Evolutionary conservation across 53 echinoderm and acorn worm species (phyloP), one percentile per base, ranked within the genome.

Genomic region (Holothuria leucospilota): DNA sequence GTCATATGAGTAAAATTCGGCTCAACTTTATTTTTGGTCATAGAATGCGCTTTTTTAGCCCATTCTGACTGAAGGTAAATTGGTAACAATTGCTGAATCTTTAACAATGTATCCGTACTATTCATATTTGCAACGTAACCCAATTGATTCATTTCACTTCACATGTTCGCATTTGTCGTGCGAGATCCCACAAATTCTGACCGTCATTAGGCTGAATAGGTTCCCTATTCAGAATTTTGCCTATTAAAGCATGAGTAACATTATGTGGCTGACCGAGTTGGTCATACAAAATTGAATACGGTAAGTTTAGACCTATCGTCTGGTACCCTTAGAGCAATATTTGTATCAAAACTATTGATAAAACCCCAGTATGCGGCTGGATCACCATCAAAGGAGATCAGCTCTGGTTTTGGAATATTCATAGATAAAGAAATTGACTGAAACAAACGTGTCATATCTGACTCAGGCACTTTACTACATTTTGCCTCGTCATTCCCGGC

Each of bases 381-480:
- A 60, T 90, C 79, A 24, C 91, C 91, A 87, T 85, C 41, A 58
- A 91, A 88, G 13, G 20, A 30, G 49, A 78, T 56, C 10, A 91
- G 52, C 29, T 91, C 91, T 52, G 84, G 91, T 68, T 91, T 91
- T 5, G 92, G 92, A 62, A 91, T 65, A 75, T 84, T 53, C 58
- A 79, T 42, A 8, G 80, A 79, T 8, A 79, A 30, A 26, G 23
- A 52, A 20, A 79, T 18, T 34, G 61, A 24, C 24, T 78, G 52
- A 20, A 51, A 46, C 51, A 78, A 46, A 14, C 6, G 39, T 21
- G 34, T 14, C 71, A 70, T 20, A 29, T 70, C n/a, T n/a, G n/a
- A n/a, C n/a, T n/a, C n/a, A 26, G 65, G 29, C 8, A 26, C 29
- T 65, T 65, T 12, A 65, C 29, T 20, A 65, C 23, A 65, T 28